Conservation (phyloP, 2,797 vertebrate genomes). For the Lerista edwardsae region DNA sequence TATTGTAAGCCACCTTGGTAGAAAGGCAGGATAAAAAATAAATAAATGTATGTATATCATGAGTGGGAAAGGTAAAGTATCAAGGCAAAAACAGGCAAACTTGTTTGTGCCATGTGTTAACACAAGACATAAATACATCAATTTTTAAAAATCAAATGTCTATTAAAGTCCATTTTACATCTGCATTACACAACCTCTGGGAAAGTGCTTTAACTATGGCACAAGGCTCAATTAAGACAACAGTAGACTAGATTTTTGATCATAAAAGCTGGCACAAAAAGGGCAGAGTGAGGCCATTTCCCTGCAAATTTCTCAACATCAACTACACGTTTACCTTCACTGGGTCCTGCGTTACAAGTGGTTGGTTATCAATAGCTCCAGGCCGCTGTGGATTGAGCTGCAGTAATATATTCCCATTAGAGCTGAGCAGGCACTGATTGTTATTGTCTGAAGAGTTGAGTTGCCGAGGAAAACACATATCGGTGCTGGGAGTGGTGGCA, state of each 20-base stretch:
- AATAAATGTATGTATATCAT: no score
- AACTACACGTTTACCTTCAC: slow-evolving; percentile 83
- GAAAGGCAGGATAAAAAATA: no score
- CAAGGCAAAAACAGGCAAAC: no score
- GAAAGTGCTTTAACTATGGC: not conserved
- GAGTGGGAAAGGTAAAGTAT: not conserved
- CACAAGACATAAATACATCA: no score
- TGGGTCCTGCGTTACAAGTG: slow-evolving; percentile 91
- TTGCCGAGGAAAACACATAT: slow-evolving; percentile 90
- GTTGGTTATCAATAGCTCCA: slow-evolving; percentile 97
- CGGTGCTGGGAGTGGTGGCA: slow-evolving; percentile 83
- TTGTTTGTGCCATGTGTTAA: no score
- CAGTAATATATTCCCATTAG: slow-evolving; percentile 87
- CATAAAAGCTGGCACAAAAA: not conserved
- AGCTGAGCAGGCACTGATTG: slow-evolving; percentile 91
- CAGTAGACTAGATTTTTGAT: not conserved
- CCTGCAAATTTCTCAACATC: not conserved
- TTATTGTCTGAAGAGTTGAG: slow-evolving; percentile 93
- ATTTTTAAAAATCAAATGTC: not conserved
- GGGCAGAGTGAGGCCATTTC: no score
- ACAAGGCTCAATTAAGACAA: not conserved
- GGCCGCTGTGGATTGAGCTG: slow-evolving; percentile 91
- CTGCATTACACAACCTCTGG: not conserved
- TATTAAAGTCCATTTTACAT: not conserved
- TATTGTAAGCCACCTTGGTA: no score